phyloP scores from a whole-genome alignment of 2,797 vertebrate species.

The Pseudocheirus occidentalis region DNA sequence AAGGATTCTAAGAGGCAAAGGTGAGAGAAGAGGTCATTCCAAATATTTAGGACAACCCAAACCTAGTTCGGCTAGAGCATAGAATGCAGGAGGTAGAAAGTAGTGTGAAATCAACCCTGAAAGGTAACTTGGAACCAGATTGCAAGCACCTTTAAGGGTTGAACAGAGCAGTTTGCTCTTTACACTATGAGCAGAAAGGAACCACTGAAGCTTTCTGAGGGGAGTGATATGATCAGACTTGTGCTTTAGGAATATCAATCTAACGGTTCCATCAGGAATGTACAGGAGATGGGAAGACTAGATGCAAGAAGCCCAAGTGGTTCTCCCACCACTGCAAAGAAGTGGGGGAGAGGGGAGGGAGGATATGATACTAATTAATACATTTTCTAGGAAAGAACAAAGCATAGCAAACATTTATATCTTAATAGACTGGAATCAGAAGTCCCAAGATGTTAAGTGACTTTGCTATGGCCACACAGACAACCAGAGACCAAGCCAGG shows the following conservation, averaged over 20 bases:
- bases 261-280: neutral
- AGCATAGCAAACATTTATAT: neutral
- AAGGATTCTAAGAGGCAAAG: neutral
- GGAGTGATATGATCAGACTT: neutral
- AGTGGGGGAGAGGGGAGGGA: neutral
- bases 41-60: neutral
- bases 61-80: neutral
- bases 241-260: neutral
- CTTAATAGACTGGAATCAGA: neutral
- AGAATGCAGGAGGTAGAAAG: neutral
- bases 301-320: neutral
- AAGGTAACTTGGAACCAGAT: neutral
- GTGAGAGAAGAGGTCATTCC: neutral
- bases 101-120: neutral
- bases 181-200: neutral
- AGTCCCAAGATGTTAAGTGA: neutral
- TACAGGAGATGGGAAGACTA: neutral
- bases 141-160: neutral
- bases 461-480: neutral
- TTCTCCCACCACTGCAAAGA: neutral
- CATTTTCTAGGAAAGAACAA: neutral
- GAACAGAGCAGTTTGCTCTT: neutral
- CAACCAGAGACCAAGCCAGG: slow-evolving; percentile 10
- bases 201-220: neutral
- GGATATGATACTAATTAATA: neutral